Evolutionary conservation across 2,113 vertebrate genomes (phyloP), one percentile per base, ranked within the genome.

Genomic region (Tonatia bakeri): DNA sequence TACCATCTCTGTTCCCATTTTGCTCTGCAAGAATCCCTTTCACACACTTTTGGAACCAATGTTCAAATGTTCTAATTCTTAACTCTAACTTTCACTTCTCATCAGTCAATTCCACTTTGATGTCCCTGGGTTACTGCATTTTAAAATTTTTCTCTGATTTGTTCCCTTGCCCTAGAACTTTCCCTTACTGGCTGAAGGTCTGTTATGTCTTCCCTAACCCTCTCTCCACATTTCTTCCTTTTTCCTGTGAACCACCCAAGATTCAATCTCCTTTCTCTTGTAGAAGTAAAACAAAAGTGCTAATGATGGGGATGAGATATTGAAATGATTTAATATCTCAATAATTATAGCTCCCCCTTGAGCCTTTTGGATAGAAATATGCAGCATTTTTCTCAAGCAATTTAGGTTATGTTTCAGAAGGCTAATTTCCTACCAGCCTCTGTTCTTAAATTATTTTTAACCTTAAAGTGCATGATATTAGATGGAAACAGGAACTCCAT

Each of bases 321-420:
- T 47, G 40, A 87, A 91, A 96, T 64, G 14, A 93, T 52, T 82
- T 95, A 95, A n/a, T 77, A 69, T 87, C 14, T 81, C 64, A 93
- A 70, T 87, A 90, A 64, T 79, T 72, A 65, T n/a, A 95, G 26
- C 22, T 64, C 43, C 64, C 38, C 31, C 50, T 64, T 5, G 7
- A 75, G 16, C 12, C 36, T 79, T 54, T 87, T 79, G 7, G 15
- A 85, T 56, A 17, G 61, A 86, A 94, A 73, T 69, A 85, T 7
- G n/a, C 12, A 75, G 20, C 12, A 52, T 72, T 86, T 95, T 73
- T 83, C 82, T 79, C 47, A 50, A 91, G 31, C 16, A 82, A 59
- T 67, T 75, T 54, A 72, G 22, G 16, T 82, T 40, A 82, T 82
- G 45, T 80, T 95, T 96, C 82, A 82, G 14, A 96, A 92, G 28